A percentile compares a stretch with the other conserved stretches of the same genome.
phyloP scores from a whole-genome alignment of 2,888 invertebrate genomes.

The Saturnia pavonia region DNA sequence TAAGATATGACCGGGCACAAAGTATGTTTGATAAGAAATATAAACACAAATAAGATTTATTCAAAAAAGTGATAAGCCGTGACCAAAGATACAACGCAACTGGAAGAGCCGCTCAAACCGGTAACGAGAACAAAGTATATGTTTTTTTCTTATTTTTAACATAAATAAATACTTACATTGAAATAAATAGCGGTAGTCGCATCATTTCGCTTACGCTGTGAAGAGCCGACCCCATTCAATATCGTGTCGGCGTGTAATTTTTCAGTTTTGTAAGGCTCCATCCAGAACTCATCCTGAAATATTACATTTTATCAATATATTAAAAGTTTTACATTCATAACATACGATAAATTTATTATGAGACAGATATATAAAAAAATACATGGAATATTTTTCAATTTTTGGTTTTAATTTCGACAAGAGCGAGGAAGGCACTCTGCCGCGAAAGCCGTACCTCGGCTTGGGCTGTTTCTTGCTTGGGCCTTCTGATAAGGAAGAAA shows the following conservation, averaged over 20 bases:
- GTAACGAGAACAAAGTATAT: no score
- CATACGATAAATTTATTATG: no score
- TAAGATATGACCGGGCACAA: neutral
- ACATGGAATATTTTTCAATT: no score
- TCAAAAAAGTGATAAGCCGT: neutral
- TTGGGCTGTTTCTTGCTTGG: no score
- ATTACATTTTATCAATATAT: neutral
- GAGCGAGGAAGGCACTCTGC: no score
- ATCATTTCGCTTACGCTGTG: conserved; percentile 56
- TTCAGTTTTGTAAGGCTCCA: conserved; percentile 70
- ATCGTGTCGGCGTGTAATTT: conserved; percentile 54
- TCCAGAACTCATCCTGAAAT: conserved; percentile 73
- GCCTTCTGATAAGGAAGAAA: no score
- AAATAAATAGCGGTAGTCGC: conserved; percentile 73
- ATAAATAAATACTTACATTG: conserved; percentile 54
- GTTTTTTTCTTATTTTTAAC: neutral
- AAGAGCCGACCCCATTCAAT: conserved; percentile 63
- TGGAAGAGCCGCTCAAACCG: no score
- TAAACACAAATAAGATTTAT: neutral
- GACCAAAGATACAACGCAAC: neutral
- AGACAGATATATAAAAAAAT: no score
- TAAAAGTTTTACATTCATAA: no score
- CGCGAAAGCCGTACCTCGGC: no score
- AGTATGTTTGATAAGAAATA: no score
- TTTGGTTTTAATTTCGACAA: no score